Percentiles rank a stretch among this genome's conserved stretches.
phyloP scores from a whole-genome alignment of 2,113 vertebrate genomes.

The Cervus canadensis region DNA sequence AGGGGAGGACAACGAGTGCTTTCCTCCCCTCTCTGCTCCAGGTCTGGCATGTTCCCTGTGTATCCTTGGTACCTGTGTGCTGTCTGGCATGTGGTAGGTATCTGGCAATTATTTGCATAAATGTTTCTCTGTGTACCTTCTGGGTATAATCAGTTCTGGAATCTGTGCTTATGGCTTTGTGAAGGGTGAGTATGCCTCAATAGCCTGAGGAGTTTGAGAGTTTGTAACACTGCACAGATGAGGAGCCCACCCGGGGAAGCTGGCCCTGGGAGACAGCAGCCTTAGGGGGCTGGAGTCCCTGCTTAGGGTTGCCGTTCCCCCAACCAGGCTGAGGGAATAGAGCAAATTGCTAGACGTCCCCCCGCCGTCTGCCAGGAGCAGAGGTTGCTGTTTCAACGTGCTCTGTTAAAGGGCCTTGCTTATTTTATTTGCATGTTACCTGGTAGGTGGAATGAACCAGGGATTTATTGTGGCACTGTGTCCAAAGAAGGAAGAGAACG shows the following conservation, averaged over 20 bases:
- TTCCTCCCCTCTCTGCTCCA: not conserved
- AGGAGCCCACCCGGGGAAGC: not conserved
- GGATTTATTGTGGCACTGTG: not conserved
- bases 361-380: not conserved
- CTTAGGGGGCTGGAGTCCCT: not conserved
- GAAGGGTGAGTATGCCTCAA: not conserved
- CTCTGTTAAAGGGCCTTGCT: not conserved
- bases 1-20: not conserved
- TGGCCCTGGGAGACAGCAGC: not conserved
- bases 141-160: not conserved
- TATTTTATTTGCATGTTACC: not conserved
- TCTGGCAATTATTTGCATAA: not conserved
- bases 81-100: not conserved
- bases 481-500: not conserved
- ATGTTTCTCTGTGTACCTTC: not conserved
- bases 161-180: not conserved
- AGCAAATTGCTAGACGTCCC: not conserved
- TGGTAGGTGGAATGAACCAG: not conserved
- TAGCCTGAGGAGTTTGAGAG: not conserved
- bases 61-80: not conserved
- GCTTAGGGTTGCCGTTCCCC: not conserved
- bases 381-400: not conserved
- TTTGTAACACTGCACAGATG: not conserved
- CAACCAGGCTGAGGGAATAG: not conserved
- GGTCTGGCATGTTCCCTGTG: not conserved